Evolutionary conservation across 2,113 vertebrate species (phyloP).

Genomic region (Ramphastos sulfuratus): DNA sequence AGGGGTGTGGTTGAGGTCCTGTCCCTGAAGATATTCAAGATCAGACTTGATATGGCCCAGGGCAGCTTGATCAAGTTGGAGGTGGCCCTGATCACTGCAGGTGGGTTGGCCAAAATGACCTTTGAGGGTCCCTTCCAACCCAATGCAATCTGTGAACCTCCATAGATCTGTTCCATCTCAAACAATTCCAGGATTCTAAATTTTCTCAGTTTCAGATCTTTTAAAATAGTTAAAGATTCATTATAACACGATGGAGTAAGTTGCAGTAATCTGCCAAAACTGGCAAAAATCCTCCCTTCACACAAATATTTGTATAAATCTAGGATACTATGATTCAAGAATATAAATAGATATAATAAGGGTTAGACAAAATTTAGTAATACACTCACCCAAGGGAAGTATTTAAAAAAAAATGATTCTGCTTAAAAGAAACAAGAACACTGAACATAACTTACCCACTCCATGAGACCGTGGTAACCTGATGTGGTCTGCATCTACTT

Average conservation of each 20-base stretch:
- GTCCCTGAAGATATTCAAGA: too few species aligned
- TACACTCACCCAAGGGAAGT: background rate
- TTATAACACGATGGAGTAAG: background rate
- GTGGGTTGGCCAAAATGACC: too few species aligned
- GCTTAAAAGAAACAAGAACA: background rate
- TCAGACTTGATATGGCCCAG: too few species aligned
- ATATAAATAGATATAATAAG: background rate
- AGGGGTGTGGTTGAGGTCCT: too few species aligned
- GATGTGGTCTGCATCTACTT: constrained; percentile 81
- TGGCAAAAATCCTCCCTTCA: background rate
- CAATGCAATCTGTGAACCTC: background rate
- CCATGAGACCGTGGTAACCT: constrained; percentile 83
- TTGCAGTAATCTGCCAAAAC: background rate
- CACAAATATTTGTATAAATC: background rate
- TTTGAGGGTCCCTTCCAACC: too few species aligned
- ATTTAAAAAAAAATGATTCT: background rate
- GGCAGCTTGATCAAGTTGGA: too few species aligned
- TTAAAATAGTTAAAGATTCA: background rate
- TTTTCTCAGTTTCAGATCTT: background rate
- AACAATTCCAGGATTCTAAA: background rate
- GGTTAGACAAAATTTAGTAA: background rate
- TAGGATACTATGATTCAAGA: background rate
- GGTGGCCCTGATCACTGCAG: too few species aligned
- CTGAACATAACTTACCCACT: constrained; percentile 77
- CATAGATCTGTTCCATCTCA: background rate